phyloP scores from a whole-genome alignment of 2,888 invertebrate genomes.

The Caenorhabditis panamensis region DNA sequence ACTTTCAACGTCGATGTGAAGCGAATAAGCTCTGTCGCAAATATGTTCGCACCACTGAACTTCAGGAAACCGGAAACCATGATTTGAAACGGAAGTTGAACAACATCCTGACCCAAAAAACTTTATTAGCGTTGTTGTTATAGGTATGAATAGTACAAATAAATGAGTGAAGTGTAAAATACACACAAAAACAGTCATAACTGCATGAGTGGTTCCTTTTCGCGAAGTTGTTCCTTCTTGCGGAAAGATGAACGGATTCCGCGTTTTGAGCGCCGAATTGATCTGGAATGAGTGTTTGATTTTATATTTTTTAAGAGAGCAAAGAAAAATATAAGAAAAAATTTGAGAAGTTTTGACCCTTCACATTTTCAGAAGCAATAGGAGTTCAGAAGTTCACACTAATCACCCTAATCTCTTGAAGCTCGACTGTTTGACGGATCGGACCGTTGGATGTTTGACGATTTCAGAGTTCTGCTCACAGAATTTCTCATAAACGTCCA shows the following conservation, averaged over 20 bases:
- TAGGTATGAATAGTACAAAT: constrained; percentile 2
- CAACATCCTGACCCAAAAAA: not conserved
- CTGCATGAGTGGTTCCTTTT: constrained; percentile 60
- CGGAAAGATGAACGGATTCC: constrained; percentile 65
- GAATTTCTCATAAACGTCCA: constrained; percentile 45
- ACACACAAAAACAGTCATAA: constrained; percentile 38
- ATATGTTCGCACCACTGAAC: no score
- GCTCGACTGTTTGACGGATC: constrained; percentile 33
- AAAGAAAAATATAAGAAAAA: no score
- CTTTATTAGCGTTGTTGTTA: not conserved
- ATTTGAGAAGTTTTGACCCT: no score
- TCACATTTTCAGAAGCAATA: not conserved
- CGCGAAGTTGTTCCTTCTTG: constrained; percentile 48
- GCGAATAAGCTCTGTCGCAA: not conserved
- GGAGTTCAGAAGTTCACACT: not conserved
- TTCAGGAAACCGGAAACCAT: not conserved
- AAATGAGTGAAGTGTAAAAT: not conserved
- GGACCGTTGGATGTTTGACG: constrained; percentile 2
- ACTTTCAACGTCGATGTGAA: no score
- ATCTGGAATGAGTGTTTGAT: constrained; percentile 52
- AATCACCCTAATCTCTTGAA: constrained; percentile 51
- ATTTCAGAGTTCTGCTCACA: constrained; percentile 40
- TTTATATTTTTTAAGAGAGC: no score
- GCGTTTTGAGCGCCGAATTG: constrained; percentile 66
- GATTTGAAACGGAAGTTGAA: not conserved